Conservation (phyloP, 2,113 vertebrate genomes). For the Toxotes chatareus region DNA sequence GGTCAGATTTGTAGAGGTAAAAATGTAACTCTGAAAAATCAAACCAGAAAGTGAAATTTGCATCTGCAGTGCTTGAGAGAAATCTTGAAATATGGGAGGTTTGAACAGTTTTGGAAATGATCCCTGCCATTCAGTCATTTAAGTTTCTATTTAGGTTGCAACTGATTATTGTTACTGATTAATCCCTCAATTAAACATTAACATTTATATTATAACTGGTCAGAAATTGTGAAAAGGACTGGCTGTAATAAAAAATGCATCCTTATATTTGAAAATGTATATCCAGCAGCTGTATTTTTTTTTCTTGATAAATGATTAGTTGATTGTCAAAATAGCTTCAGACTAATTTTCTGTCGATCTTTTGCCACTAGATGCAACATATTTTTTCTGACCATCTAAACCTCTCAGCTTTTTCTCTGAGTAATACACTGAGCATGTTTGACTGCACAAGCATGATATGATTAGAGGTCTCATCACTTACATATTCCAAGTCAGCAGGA, state of each 20-base stretch:
- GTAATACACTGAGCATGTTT: not conserved
- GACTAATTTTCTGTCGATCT: not conserved
- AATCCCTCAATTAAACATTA: no score
- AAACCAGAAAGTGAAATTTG: not conserved
- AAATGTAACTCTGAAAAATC: not conserved
- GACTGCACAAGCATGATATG: not conserved
- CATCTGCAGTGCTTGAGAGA: not conserved
- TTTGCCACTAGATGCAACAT: not conserved
- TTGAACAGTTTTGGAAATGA: not conserved
- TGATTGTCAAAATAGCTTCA: not conserved
- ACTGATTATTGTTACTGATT: no score
- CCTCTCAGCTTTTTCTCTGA: no score
- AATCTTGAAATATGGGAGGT: not conserved
- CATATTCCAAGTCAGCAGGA: not conserved
- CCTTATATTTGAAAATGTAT: not conserved
- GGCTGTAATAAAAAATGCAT: not conserved
- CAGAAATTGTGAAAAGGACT: not conserved
- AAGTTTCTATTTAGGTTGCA: not conserved
- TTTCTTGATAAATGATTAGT: not conserved
- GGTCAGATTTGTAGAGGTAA: not conserved
- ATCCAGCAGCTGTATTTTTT: not conserved
- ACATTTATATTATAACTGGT: not conserved
- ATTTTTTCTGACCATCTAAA: no score
- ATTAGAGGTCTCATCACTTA: not conserved
- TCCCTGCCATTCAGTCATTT: not conserved